Evolutionary conservation across 2,888 invertebrate species (phyloP), one percentile per base, ranked within the genome.

Genomic region (Agrotis ipsilon): DNA sequence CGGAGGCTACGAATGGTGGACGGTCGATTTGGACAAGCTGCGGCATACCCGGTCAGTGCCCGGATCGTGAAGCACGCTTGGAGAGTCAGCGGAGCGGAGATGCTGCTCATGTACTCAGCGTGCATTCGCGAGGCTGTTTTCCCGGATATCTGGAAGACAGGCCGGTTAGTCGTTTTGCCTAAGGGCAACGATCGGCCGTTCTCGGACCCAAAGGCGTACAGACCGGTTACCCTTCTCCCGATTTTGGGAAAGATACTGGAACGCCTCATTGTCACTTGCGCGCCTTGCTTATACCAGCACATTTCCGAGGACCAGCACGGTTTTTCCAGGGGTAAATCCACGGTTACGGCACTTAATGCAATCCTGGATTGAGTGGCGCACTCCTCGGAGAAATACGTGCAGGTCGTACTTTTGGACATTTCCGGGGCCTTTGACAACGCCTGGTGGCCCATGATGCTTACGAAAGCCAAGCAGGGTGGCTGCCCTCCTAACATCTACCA

Each of bases 371-470:
- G 59, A 0, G 62, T 58, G 0, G 11, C 21, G 1, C 13, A 9
- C 4, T 54, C 69, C 0, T 6, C n/a, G 48, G 14, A 39, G 0
- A 68, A 48, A 1, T 88, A 88, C 27, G 82, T 86, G 0, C 83
- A 82, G 45, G 63, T 72, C 0, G 62, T 88, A 0, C 61, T 85
- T 1, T 13, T 88, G 0, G 87, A 89, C 69, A 88, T 89, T 18
- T 76, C 84, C 0, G 86, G 86, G 13, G 86, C 87, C 13, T 88
- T 86, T 43, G 82, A 90, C 54, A 88, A 86, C 72, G 85, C 88
- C 19, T 88, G 87, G 87, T 89, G 90, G 88, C 87, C 87, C 13
- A 86, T 86, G 83, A 72, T 89, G 5, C 45, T 89, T n/a, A 52
- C 75, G 0, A 86, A 85, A 60, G 61, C 60, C 4, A 39, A 64